These are phyloP conservation scores for Elaphurus davidianus DNA, from an alignment of 2,113 vertebrate genomes.

Conservation along the genomic window DNA sequence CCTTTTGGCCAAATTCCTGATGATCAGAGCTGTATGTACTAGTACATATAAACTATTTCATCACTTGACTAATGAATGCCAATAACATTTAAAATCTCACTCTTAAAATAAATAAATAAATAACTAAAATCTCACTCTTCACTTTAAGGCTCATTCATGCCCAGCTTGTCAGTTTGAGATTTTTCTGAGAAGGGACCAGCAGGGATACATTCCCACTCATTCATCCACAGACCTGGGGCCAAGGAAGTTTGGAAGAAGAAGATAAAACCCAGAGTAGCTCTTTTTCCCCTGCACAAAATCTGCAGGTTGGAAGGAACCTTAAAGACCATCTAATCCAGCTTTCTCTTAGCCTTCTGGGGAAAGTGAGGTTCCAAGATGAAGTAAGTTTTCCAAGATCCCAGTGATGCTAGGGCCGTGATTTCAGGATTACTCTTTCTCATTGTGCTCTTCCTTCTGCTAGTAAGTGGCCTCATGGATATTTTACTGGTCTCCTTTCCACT, in stretches of 20 bases:
- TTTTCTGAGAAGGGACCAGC: not conserved
- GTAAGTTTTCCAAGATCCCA: not conserved
- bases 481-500: not conserved
- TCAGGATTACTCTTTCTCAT: not conserved
- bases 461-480: not conserved
- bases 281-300: not conserved
- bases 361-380: not conserved
- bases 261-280: not conserved
- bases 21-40: not conserved
- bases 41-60: not conserved
- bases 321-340: not conserved
- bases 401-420: not conserved
- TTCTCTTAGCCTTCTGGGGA: not conserved
- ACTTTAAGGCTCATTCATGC: not conserved
- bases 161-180: not conserved
- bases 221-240: not conserved
- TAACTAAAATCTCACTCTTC: not conserved
- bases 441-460: not conserved
- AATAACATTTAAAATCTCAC: not conserved
- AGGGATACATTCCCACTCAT: not conserved
- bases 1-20: not conserved
- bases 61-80: not conserved
- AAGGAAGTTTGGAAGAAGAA: not conserved
- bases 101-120: not conserved
- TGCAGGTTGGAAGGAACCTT: not conserved